Percentiles rank a stretch among this genome's conserved stretches.
Evolutionary conservation across 2,888 invertebrate genomes (phyloP).

Genomic region (Aphrophora alni): DNA sequence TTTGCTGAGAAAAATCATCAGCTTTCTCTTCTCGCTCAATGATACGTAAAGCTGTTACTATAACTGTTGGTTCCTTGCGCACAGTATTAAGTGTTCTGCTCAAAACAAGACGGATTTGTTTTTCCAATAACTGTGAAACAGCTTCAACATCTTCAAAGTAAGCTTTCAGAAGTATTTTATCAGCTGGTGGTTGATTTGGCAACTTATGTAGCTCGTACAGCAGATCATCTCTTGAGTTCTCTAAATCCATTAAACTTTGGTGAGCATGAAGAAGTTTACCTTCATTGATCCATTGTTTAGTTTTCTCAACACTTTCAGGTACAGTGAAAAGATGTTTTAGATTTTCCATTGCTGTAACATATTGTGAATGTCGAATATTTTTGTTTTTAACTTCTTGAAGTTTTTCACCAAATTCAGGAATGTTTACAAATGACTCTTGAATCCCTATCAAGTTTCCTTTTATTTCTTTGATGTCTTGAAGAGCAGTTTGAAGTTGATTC

Average conservation of each 20-base stretch:
- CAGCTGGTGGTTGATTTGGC: slow-evolving; percentile 88
- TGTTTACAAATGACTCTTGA: slow-evolving; percentile 73
- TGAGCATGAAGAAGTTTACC: slow-evolving; percentile 95
- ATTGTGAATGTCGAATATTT: slow-evolving; percentile 94
- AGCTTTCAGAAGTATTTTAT: slow-evolving; percentile 90
- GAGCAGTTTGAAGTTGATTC: slow-evolving; percentile 84
- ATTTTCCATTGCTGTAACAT: slow-evolving; percentile 97
- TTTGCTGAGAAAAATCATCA: slow-evolving; percentile 82
- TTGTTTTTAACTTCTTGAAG: slow-evolving; percentile 89
- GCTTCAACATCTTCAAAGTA: slow-evolving; percentile 96
- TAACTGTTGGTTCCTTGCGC: slow-evolving; percentile 90
- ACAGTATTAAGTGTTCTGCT: slow-evolving; percentile 93
- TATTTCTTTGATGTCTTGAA: slow-evolving; percentile 77
- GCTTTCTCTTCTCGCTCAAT: slow-evolving; percentile 97
- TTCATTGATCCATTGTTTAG: slow-evolving; percentile 92
- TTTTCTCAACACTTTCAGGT: slow-evolving; percentile 94
- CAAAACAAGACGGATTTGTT: slow-evolving; percentile 88
- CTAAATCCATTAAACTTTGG: slow-evolving; percentile 92
- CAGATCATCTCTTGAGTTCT: slow-evolving; percentile 95
- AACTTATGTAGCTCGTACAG: slow-evolving; percentile 93
- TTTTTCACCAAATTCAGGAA: slow-evolving; percentile 80
- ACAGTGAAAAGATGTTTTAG: slow-evolving; percentile 98
- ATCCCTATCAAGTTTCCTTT: slow-evolving; percentile 71
- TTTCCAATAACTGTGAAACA: slow-evolving; percentile 85
- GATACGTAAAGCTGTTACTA: slow-evolving; percentile 94